Base-by-base conservation (phyloP, 1,140 invertebrate species). In the Augochlora pura region DNA sequence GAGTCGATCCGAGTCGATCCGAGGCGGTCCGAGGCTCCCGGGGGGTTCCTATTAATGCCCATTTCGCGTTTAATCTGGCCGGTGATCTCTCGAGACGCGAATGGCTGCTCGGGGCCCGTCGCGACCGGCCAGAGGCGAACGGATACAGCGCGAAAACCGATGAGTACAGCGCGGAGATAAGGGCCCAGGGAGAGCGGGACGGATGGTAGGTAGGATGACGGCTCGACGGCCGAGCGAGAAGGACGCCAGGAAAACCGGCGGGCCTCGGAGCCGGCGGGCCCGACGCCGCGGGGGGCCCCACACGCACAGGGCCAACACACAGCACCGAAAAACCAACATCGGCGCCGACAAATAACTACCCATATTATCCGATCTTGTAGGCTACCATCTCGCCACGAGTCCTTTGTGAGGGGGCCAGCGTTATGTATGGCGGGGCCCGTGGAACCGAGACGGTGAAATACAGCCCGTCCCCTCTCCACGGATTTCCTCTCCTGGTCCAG, bases 271-370 rank as follows among this genome's bases (percentile, higher is more conserved):
- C 87, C 88, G 86, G 87, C 91, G 91, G 85, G 90, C 87, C 89
- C 77, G 86, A 84, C 91, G 62, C 91, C 77, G 87, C 91, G 89
- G 91, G 91, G 89, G 91, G 89, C 90, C 88, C 86, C 86, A 87
- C 87, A 82, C 86, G 86, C 81, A 90, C 85, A n/a, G 85, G 64
- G 84, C 84, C 79, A 87, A 91, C 90, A 91, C 90, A 91, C 71
- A 76, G 83, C 32, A 32, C 80, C 85, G 84, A 92, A 92, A 91
- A 92, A 92, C 91, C 92, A 93, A 93, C 91, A 92, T 91, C 91
- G 90, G 90, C 89, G 91, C 91, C 92, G 92, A 93, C 92, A 93
- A 93, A 93, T 93, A 93, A 92, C 91, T 90, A 91, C 91, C 90
- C 91, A 89, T 91, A 92, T 93, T 92, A 91, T 93, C 90, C 90